Conservation (phyloP, 2,797 vertebrate species). For the Onychomys leucogaster region DNA sequence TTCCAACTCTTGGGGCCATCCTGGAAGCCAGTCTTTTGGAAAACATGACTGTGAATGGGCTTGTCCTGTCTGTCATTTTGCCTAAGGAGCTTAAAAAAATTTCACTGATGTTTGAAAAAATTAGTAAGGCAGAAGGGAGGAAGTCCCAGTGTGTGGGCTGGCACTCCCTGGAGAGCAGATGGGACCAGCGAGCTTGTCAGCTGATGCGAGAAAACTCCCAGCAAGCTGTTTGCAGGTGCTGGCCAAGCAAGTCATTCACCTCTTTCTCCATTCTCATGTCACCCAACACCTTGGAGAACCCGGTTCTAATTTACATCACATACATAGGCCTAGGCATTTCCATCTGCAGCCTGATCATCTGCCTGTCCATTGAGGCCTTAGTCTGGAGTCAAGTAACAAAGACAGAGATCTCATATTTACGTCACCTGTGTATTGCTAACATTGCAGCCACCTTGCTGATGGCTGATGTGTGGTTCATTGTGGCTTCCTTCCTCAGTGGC, state of each 20-base stretch:
- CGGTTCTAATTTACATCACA: conserved; percentile 73
- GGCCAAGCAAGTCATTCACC: conserved; percentile 64
- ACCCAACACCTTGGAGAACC: background rate
- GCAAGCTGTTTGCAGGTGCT: conserved; percentile 82
- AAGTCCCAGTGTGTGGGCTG: conserved; percentile 85
- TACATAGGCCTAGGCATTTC: conserved; percentile 86
- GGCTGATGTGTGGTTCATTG: conserved; percentile 84
- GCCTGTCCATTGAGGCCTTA: conserved; percentile 84
- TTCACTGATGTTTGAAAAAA: conserved; percentile 84
- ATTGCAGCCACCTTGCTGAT: conserved; percentile 82
- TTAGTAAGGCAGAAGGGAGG: conserved; percentile 68
- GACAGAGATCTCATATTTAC: conserved; percentile 87
- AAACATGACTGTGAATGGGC: conserved; percentile 76
- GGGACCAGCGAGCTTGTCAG: conserved; percentile 81
- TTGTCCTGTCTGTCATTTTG: conserved; percentile 84
- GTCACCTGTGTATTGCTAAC: conserved; percentile 88
- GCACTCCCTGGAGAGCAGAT: conserved; percentile 81
- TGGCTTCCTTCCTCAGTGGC: conserved; percentile 77
- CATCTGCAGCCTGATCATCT: conserved; percentile 84
- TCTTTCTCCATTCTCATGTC: conserved; percentile 89
- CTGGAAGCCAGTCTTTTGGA: conserved; percentile 77
- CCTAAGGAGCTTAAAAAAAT: conserved; percentile 76
- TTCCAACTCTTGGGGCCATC: conserved; percentile 83
- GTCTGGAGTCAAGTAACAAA: conserved; percentile 88
- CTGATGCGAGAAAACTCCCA: conserved; percentile 27